A percentile compares a stretch with the other conserved stretches of the same genome.
Evolutionary conservation across 2,113 vertebrate genomes (phyloP).

Genomic region (Halcyon senegalensis): DNA sequence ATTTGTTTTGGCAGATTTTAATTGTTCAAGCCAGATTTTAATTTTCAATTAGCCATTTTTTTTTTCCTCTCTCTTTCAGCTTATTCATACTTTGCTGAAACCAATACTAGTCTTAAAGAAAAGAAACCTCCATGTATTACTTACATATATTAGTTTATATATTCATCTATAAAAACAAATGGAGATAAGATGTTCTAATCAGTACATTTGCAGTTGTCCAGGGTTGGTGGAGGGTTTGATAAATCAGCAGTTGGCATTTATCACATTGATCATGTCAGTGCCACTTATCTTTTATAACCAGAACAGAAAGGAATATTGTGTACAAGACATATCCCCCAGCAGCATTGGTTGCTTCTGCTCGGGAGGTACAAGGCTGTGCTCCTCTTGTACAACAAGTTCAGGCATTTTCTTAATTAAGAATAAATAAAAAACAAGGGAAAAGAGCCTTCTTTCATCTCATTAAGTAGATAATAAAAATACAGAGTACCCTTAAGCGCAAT

Average conservation of each 20-base stretch:
- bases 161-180: background rate
- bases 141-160: background rate
- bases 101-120: background rate
- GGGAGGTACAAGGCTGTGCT: background rate
- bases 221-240: background rate
- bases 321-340: background rate
- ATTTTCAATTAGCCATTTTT: background rate
- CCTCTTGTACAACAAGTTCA: background rate
- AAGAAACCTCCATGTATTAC: background rate
- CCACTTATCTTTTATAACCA: background rate
- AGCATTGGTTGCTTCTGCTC: background rate
- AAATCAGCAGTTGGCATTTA: background rate
- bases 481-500: background rate
- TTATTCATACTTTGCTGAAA: background rate
- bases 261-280: background rate
- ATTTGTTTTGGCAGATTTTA: background rate
- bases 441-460: background rate
- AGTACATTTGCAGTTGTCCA: background rate
- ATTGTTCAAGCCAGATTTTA: background rate
- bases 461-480: background rate
- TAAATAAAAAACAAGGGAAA: background rate
- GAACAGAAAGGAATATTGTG: background rate
- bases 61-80: background rate
- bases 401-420: slow-evolving; percentile 25
- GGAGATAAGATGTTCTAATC: background rate